Evolutionary conservation across 2,113 vertebrate species (phyloP), one percentile per base, ranked within the genome.

Genomic region (Pangasianodon gigas): DNA sequence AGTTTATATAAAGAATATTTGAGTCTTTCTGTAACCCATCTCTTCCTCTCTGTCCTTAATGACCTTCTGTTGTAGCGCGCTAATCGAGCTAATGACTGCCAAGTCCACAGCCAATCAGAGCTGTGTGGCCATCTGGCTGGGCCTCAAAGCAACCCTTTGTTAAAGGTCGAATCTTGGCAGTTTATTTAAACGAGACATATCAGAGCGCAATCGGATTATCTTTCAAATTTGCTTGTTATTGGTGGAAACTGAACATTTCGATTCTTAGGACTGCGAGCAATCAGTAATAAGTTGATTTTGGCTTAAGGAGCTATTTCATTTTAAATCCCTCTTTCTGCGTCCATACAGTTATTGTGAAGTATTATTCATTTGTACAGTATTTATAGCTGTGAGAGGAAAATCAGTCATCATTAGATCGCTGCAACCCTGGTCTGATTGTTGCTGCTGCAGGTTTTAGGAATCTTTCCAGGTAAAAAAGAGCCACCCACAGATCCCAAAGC

Each of bases 381-480:
- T 84, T 84, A 7, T 44, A 67, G 8, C 46, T 71, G 29, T 21
- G 11, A 67, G 56, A 6, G 46, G 6, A 32, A 67, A 87, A 62
- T 46, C 24, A n/a, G 54, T n/a, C 32, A 8, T 58, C 24, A 26
- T 88, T 32, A 19, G 56, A 14, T 19, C 41, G 26, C 32, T 60
- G 69, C 26, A 60, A 37, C n/a, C 16, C 29, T 48, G 52, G 51
- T 60, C 4, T 84, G n/a, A 87, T 51, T 58, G 80, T 69, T 62
- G 48, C 16, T 2, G 75, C 41, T 86, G 46, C 44, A 67, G 74
- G 77, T 85, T 71, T 37, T n/a, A 46, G 37, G 29, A 69, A 56
- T 26, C 21, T 83, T 84, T 87, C 67, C 26, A 77, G 83, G 75
- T 79, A 54, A 86, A 88, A 67, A 51, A 48, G 26, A 82, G 60